These are phyloP conservation scores for Lepetodrilus schrolli DNA, from an alignment of 2,888 invertebrate genomes.

Conservation along the genomic window DNA sequence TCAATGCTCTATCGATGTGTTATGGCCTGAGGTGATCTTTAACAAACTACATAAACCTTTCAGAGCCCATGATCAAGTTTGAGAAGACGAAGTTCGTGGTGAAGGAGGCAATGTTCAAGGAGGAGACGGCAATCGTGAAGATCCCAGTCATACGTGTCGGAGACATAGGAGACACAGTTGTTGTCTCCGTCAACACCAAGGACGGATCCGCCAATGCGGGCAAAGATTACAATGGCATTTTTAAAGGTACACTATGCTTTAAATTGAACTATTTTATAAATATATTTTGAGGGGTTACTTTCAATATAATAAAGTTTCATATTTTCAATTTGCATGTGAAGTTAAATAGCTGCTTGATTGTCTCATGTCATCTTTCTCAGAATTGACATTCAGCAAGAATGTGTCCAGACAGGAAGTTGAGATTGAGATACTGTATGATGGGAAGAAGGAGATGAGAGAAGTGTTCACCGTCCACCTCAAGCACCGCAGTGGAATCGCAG, in stretches of 20 bases:
- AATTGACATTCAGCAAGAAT: slow-evolving; percentile 69
- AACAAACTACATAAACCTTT: not conserved
- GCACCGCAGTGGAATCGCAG: slow-evolving; percentile 52
- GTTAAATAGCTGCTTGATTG: not conserved
- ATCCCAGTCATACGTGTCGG: slow-evolving; percentile 71
- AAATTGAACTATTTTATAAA: too few species aligned
- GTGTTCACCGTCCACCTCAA: slow-evolving; percentile 71
- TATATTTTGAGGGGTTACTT: not conserved
- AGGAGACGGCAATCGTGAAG: slow-evolving; percentile 61
- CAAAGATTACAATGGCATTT: slow-evolving; percentile 71
- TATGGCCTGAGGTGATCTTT: too few species aligned
- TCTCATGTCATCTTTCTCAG: slow-evolving; percentile 62
- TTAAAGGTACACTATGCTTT: slow-evolving; percentile 60
- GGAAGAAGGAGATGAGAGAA: slow-evolving; percentile 71
- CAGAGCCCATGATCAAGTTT: slow-evolving; percentile 72
- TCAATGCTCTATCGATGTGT: too few species aligned
- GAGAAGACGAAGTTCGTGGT: slow-evolving; percentile 67
- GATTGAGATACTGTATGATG: slow-evolving; percentile 72
- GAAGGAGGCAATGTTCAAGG: slow-evolving; percentile 70
- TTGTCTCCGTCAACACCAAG: slow-evolving; percentile 72
- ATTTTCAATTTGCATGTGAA: not conserved
- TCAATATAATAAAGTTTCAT: not conserved
- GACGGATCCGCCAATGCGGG: slow-evolving; percentile 74
- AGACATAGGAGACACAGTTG: slow-evolving; percentile 68
- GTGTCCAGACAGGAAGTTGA: slow-evolving; percentile 65